Conservation (phyloP, 2,113 vertebrate species). For the Rhinoptilus africanus region DNA sequence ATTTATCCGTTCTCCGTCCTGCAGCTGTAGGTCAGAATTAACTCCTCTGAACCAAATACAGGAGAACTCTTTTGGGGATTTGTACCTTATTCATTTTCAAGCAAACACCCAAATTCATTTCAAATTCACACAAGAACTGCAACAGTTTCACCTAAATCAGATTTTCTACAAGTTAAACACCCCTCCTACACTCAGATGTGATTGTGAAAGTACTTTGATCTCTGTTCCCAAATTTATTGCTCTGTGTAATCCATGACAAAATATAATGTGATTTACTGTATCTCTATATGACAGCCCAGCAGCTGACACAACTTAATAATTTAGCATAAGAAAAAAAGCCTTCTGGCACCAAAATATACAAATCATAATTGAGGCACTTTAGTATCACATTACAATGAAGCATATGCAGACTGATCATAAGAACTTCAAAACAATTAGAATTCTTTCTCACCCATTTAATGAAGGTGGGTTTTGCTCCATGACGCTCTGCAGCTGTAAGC, state of each 20-base stretch:
- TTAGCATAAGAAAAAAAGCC: slow-evolving; percentile 76
- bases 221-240: slow-evolving; percentile 80
- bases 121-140: slow-evolving; percentile 69
- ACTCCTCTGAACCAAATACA: slow-evolving; percentile 50
- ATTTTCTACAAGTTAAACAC: slow-evolving; percentile 82
- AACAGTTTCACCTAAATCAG: slow-evolving; percentile 81
- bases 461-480: slow-evolving; percentile 68
- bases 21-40: slow-evolving; percentile 62
- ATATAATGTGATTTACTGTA: slow-evolving; percentile 84
- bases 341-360: slow-evolving; percentile 80
- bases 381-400: slow-evolving; percentile 79
- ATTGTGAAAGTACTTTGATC: slow-evolving; percentile 81
- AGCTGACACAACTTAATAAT: slow-evolving; percentile 87
- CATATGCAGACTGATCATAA: slow-evolving; percentile 56
- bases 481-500: slow-evolving; percentile 69
- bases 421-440: slow-evolving; percentile 77
- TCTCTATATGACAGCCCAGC: slow-evolving; percentile 80
- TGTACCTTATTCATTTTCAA: slow-evolving; percentile 69
- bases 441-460: slow-evolving; percentile 66
- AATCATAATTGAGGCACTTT: slow-evolving; percentile 73
- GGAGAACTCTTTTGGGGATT: slow-evolving; percentile 64
- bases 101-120: slow-evolving; percentile 72
- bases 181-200: slow-evolving; percentile 77
- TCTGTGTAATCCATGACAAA: slow-evolving; percentile 82
- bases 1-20: slow-evolving; percentile 42